phyloP scores from a whole-genome alignment of 2,797 vertebrate genomes.

The Orientallactaga sibirica region DNA sequence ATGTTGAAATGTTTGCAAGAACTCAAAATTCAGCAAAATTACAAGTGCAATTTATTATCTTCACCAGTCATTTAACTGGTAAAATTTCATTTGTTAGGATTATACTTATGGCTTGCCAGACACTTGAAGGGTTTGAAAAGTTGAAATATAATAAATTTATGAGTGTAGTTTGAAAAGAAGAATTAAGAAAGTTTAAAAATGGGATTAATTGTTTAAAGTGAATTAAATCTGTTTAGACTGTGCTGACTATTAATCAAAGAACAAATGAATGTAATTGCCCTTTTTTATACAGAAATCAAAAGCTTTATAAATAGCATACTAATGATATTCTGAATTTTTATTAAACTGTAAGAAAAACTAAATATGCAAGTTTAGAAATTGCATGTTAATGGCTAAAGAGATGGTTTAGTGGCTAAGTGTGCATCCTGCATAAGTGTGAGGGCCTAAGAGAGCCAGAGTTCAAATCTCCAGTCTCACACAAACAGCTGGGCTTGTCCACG shows the following conservation, averaged over 20 bases:
- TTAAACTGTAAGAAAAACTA: conserved; percentile 57
- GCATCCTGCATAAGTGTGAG: no score
- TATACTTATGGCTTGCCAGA: conserved; percentile 47
- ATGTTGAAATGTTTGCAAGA: conserved; percentile 64
- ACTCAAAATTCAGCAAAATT: conserved; percentile 55
- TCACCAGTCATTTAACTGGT: conserved; percentile 47
- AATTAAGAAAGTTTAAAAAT: conserved; percentile 74
- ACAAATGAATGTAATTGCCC: conserved; percentile 72
- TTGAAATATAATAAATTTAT: conserved; percentile 69
- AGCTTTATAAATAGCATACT: conserved; percentile 72
- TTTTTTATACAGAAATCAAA: conserved; percentile 68
- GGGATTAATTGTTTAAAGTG: conserved; percentile 72
- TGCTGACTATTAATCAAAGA: conserved; percentile 76
- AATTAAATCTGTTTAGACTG: conserved; percentile 74
- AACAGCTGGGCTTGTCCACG: no score
- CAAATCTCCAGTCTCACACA: no score
- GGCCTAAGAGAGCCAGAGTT: no score
- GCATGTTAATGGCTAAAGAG: no score
- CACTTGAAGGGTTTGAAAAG: conserved; percentile 62
- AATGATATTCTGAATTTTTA: conserved; percentile 61
- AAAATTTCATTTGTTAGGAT: conserved; percentile 69
- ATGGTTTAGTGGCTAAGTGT: no score
- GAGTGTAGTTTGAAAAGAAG: conserved; percentile 41
- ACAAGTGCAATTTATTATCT: conserved; percentile 57
- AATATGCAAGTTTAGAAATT: conserved; percentile 35